Conservation (phyloP, 2,113 vertebrate species). For the Cyprinodon tularosa region DNA sequence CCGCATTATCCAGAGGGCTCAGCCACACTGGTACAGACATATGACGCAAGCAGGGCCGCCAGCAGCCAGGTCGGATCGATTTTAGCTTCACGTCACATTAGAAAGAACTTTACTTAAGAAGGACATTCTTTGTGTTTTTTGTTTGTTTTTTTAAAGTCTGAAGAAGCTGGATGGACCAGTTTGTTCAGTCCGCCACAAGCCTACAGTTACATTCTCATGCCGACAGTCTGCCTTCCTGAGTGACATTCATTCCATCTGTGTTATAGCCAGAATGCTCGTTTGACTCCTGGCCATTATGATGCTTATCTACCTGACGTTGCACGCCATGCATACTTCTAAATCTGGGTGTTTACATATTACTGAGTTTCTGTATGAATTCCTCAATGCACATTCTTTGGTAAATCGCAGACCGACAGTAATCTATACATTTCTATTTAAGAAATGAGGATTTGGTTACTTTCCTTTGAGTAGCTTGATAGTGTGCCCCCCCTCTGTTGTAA, state of each 20-base stretch:
- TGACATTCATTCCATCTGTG: constrained; percentile 25
- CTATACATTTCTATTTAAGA: neutral
- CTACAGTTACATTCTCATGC: constrained; percentile 32
- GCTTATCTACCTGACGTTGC: constrained; percentile 3
- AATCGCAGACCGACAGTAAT: neutral
- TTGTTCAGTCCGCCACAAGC: constrained; percentile 58
- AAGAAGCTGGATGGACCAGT: constrained; percentile 66
- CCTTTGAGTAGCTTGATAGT: constrained; percentile 1
- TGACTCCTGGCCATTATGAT: constrained; percentile 18
- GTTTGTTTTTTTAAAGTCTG: constrained; percentile 1
- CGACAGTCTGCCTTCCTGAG: constrained; percentile 19
- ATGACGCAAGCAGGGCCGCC: neutral
- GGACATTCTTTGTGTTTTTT: constrained; percentile 18
- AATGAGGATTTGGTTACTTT: neutral
- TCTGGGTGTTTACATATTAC: neutral
- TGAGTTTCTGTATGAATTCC: neutral
- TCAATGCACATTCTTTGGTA: neutral
- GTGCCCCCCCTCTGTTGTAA: constrained; percentile 25
- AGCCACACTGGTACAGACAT: neutral
- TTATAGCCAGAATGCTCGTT: constrained; percentile 6
- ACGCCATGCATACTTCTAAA: neutral
- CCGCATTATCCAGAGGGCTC: neutral
- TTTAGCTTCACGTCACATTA: constrained; percentile 13
- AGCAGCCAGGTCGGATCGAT: neutral
- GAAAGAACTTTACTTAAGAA: constrained; percentile 2